These are phyloP conservation scores for Phrixothrix hirtus DNA, from an alignment of 2,888 invertebrate genomes.

Conservation along the genomic window DNA sequence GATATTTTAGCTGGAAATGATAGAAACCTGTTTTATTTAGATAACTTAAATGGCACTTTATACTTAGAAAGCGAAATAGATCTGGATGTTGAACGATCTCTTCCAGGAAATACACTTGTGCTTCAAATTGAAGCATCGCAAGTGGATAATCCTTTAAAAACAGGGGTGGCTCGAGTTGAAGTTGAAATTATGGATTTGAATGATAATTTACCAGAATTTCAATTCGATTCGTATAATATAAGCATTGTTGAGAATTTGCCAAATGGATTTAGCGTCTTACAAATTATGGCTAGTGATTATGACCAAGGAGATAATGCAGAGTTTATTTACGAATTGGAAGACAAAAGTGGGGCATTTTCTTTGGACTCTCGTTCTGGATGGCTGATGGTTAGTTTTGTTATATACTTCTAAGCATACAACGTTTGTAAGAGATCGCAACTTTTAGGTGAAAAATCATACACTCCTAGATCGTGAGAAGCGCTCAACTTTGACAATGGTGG, in stretches of 20 bases:
- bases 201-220: slow-evolving; percentile 85
- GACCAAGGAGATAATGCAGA: slow-evolving; percentile 87
- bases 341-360: slow-evolving; percentile 75
- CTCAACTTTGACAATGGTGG: slow-evolving; percentile 72
- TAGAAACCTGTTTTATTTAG: slow-evolving; percentile 72
- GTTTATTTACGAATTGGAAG: slow-evolving; percentile 77
- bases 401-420: too few relatives aligned
- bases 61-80: slow-evolving; percentile 82
- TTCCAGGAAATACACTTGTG: slow-evolving; percentile 79
- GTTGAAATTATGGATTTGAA: slow-evolving; percentile 77
- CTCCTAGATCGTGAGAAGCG: slow-evolving; percentile 80
- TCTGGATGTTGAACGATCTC: slow-evolving; percentile 69
- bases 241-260: slow-evolving; percentile 91
- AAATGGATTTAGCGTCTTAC: slow-evolving; percentile 73
- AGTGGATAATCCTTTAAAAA: slow-evolving; percentile 75
- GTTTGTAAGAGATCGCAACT: too few relatives aligned
- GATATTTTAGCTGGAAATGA: slow-evolving; percentile 83
- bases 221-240: slow-evolving; percentile 87
- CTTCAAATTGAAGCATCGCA: slow-evolving; percentile 80
- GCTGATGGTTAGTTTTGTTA: slow-evolving; percentile 68
- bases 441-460: slow-evolving; percentile 61
- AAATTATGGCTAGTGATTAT: slow-evolving; percentile 74
- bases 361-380: slow-evolving; percentile 81
- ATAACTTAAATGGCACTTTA: slow-evolving; percentile 73
- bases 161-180: slow-evolving; percentile 74